Conservation (phyloP, 2,113 vertebrate species). For the Numenius arquata region DNA sequence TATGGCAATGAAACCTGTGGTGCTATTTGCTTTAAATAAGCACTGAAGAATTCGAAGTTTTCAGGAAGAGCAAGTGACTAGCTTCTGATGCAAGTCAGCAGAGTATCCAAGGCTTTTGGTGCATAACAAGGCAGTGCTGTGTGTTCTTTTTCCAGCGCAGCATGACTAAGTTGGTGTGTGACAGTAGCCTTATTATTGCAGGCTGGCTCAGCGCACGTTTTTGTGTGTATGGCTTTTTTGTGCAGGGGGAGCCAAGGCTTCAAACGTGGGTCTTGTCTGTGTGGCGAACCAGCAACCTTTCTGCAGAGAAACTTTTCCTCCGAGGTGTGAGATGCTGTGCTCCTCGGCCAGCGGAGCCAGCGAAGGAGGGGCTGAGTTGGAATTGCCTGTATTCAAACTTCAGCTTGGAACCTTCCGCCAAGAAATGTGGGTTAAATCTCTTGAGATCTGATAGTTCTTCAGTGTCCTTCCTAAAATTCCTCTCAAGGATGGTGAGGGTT, state of each 20-base stretch:
- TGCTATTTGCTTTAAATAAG: conserved; percentile 1
- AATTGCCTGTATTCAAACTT: not conserved
- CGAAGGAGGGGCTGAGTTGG: not conserved
- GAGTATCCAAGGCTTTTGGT: not conserved
- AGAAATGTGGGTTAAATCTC: conserved; percentile 5
- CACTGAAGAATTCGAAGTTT: not conserved
- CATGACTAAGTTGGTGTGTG: not conserved
- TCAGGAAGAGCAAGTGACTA: not conserved
- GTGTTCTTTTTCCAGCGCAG: not conserved
- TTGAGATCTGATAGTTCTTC: not conserved
- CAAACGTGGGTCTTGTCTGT: not conserved
- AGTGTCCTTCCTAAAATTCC: not conserved
- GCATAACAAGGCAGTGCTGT: not conserved
- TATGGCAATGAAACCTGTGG: not conserved
- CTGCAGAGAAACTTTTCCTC: not conserved
- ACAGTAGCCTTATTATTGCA: not conserved
- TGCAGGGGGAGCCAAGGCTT: not conserved
- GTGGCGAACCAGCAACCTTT: not conserved
- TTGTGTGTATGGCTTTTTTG: not conserved
- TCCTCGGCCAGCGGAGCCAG: not conserved
- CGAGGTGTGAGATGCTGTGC: rapidly evolving
- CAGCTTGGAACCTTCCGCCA: not conserved
- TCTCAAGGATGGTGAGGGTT: not conserved
- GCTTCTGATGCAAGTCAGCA: not conserved
- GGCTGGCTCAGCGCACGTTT: not conserved